Conservation (phyloP, 2,888 invertebrate species). For the Pemphredon lugubris region DNA sequence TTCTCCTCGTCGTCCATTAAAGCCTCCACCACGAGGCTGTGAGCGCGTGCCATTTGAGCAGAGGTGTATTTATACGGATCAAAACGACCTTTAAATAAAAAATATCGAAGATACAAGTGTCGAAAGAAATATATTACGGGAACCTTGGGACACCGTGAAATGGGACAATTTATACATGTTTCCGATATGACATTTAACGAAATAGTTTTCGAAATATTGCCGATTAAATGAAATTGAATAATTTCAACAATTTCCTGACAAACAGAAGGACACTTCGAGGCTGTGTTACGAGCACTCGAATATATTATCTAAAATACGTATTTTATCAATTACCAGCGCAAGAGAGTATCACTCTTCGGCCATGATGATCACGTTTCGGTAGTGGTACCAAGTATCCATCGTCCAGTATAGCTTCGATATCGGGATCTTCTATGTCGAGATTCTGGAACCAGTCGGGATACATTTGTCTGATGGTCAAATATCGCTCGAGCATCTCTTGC, state of each 20-base stretch:
- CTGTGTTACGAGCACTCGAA: no score
- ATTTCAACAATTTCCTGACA: no score
- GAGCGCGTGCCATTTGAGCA: slow-evolving; percentile 92
- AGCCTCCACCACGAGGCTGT: slow-evolving; percentile 92
- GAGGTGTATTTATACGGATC: slow-evolving; percentile 90
- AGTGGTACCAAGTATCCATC: slow-evolving; percentile 90
- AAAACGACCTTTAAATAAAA: slow-evolving; percentile 88
- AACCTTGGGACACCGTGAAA: no score
- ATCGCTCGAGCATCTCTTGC: slow-evolving; percentile 93
- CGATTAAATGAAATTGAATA: no score
- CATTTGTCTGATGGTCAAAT: slow-evolving; percentile 91
- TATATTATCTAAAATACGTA: no score
- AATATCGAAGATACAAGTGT: no score
- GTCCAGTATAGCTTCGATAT: slow-evolving; percentile 90
- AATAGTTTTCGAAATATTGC: no score
- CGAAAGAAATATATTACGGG: no score
- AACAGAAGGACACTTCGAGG: no score
- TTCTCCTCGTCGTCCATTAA: slow-evolving; percentile 92
- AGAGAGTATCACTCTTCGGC: slow-evolving; percentile 90
- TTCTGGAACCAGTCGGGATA: slow-evolving; percentile 94
- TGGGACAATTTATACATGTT: no score
- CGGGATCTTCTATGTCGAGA: slow-evolving; percentile 90
- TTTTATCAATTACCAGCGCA: slow-evolving; percentile 85
- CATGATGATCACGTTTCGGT: slow-evolving; percentile 88
- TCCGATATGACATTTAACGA: no score